Base-by-base conservation (phyloP, 2,888 invertebrate genomes). In the Drosophila mayaguana region DNA sequence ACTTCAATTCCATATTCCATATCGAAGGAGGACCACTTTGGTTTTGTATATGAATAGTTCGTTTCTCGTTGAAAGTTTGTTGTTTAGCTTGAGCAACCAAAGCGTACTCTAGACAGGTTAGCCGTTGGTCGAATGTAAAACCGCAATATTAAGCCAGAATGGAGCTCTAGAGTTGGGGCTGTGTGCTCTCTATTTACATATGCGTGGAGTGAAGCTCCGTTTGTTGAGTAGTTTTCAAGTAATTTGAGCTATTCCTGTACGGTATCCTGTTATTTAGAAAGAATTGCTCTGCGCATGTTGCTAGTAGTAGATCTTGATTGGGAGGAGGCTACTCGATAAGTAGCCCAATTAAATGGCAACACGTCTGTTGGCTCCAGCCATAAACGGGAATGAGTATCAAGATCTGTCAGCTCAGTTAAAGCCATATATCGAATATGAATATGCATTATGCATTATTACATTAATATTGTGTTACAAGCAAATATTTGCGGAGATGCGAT, bases 381-480 rank as follows among this genome's bases (percentile, higher is more conserved):
- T 18, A 42, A 42, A 11, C 3, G 42, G 3, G 11, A 11, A 11
- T 9, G 11, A 11, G 32, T 32, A 2, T 18, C 42, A 18, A 3
- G 11, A 18, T 8, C 2, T 25, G 46, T 4, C 46, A 46, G 11
- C 5, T 25, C 46, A 25, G 4, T 8, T 7, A 3, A 22, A 46
- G 16, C 4, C 5, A 46, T 4, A 16, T 25, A 46, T n/a, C n/a
- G 14, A 18, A 50, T 32, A 18, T n/a, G 4, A 12, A 16, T 48
- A 9, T 48, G 46, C 28, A 46, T 46, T 46, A 16, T 16, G 20
- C 46, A 50, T 50, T 50, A 50, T 50, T 50, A 50, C n/a, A 34
- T 34, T 34, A 34, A 34, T 50, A 34, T 50, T 50, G 34, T 20
- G 20, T 50, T 50, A 34, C 50, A 50, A 14, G 32, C 50, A 50